A percentile compares a stretch with the other conserved stretches of the same genome.
Conservation (phyloP, 2,113 vertebrate species). For the Xyliphius kryptos region DNA sequence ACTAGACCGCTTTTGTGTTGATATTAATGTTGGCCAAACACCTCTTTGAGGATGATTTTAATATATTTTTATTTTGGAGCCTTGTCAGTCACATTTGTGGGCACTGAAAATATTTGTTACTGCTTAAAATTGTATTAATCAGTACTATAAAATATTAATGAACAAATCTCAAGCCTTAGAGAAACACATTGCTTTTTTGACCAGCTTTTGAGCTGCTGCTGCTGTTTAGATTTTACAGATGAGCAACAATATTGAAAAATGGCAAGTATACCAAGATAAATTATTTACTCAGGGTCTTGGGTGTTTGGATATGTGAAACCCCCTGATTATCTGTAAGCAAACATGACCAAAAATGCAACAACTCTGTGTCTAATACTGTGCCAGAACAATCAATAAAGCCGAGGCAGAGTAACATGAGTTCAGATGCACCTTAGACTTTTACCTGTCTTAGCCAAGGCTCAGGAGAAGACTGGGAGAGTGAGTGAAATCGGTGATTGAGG, state of each 20-base stretch:
- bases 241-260: conserved; percentile 60
- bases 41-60: too few species aligned
- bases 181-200: conserved; percentile 44
- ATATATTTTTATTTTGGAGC: too few species aligned
- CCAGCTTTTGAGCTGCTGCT: conserved; percentile 46
- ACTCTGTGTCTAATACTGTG: conserved; percentile 36
- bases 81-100: too few species aligned
- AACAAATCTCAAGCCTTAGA: too few species aligned
- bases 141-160: too few species aligned
- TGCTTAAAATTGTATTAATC: too few species aligned
- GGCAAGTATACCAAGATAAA: conserved; percentile 62
- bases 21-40: too few species aligned
- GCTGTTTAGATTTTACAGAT: conserved; percentile 49
- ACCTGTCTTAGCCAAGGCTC: conserved; percentile 50
- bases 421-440: conserved; percentile 38
- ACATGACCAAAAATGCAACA: conserved; percentile 54
- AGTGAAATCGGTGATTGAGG: neutral
- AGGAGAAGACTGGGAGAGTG: conserved; percentile 14
- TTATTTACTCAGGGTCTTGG: conserved; percentile 58
- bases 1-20: too few species aligned
- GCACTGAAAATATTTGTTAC: too few species aligned
- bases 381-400: conserved; percentile 44
- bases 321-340: conserved; percentile 59
- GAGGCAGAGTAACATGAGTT: conserved; percentile 50
- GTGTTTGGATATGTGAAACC: conserved; percentile 50